A percentile compares a stretch with the other conserved stretches of the same genome.
These are phyloP conservation scores for Oxycera nigricornis DNA, from an alignment of 2,888 invertebrate species.

Conservation along the genomic window DNA sequence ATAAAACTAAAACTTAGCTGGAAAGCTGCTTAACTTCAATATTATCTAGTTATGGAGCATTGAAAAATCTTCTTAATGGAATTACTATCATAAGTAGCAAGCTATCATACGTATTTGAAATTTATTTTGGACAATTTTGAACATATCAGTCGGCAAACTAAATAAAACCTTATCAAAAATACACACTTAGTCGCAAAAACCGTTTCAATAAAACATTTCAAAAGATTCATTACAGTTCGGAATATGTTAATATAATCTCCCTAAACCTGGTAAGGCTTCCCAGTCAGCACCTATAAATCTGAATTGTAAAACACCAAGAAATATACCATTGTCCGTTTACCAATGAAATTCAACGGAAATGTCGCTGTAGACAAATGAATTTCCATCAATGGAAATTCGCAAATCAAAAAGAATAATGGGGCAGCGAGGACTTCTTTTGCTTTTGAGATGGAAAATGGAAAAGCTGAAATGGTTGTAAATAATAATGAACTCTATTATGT, in stretches of 20 bases:
- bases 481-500: neutral
- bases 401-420: constrained; percentile 14
- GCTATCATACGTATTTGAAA: too few relatives aligned
- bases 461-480: neutral
- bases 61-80: too few relatives aligned
- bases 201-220: neutral
- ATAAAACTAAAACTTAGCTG: too few relatives aligned
- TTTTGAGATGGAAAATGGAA: neutral
- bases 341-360: neutral
- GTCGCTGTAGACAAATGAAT: constrained; percentile 4
- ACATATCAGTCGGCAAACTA: too few relatives aligned
- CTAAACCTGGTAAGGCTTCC: neutral
- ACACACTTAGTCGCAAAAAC: constrained; percentile 17
- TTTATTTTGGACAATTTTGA: too few relatives aligned
- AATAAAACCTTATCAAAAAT: too few relatives aligned
- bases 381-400: constrained; percentile 24
- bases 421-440: neutral
- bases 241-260: constrained; percentile 24
- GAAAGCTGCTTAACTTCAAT: too few relatives aligned
- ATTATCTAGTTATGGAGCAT: too few relatives aligned
- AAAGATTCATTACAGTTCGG: neutral
- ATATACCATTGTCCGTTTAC: neutral
- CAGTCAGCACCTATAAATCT: neutral
- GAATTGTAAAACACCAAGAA: constrained; percentile 19
- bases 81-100: too few relatives aligned